These are phyloP conservation scores for Alouatta palliata DNA, from an alignment of 2,113 vertebrate species.

Conservation along the genomic window DNA sequence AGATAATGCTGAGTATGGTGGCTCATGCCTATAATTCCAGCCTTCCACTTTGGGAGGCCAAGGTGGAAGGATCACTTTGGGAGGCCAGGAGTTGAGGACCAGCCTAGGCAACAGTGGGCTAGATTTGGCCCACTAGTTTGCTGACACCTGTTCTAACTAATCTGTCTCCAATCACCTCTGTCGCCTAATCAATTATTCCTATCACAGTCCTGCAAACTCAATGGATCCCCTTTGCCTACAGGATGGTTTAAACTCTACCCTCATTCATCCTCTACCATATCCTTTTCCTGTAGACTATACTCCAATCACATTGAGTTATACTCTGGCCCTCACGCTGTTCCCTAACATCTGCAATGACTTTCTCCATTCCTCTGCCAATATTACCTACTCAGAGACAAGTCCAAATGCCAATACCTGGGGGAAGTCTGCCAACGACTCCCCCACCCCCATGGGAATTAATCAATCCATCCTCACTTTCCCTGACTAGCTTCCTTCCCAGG, in stretches of 20 bases:
- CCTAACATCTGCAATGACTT: not conserved
- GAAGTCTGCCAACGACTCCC: not conserved
- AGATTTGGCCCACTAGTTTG: not conserved
- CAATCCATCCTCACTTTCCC: not conserved
- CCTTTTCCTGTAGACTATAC: not conserved
- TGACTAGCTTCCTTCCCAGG: not conserved
- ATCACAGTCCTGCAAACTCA: not conserved
- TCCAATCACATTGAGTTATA: not conserved
- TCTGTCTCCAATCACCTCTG: not conserved
- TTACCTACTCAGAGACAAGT: not conserved
- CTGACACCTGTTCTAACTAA: slow-evolving; percentile 37
- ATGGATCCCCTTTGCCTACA: not conserved
- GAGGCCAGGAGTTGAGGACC: too few relatives aligned
- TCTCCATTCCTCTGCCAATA: slow-evolving; percentile 31
- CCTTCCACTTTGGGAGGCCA: too few relatives aligned
- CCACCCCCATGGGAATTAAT: not conserved
- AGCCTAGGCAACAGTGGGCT: not conserved
- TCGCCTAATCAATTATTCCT: not conserved
- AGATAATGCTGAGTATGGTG: too few relatives aligned
- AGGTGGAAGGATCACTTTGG: too few relatives aligned
- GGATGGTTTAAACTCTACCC: slow-evolving; percentile 34
- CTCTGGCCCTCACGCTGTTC: not conserved
- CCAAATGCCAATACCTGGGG: not conserved
- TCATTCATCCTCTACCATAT: not conserved
- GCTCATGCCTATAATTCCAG: too few relatives aligned